Base-by-base conservation (phyloP, 2,113 vertebrate genomes). In the Microtus pennsylvanicus region DNA sequence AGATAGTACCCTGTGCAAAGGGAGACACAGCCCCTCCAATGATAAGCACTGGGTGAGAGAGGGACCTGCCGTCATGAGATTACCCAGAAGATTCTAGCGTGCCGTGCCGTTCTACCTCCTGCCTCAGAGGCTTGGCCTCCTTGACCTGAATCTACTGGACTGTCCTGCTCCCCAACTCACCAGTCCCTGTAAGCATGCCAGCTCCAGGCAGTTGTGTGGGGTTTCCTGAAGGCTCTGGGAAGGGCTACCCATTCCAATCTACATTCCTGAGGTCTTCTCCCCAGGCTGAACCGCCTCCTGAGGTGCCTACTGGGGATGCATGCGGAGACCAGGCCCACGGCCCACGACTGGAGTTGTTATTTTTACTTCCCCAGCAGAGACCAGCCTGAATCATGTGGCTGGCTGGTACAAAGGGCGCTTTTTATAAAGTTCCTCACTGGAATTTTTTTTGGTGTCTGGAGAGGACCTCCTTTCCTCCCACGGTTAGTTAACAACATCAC, bases 401-500 rank as follows among this genome's bases (percentile, higher is more conserved):
- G 95, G n/a, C 52, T 69, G 28, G n/a, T 61, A 92, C 94, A 96
- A 97, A 92, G 61, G 50, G 38, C 77, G 96, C 94, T 96, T 96
- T 97, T 94, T 87, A 96, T 69, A 94, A 70, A 13, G 76, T 87
- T 89, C 91, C 94, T 96, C 74, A 69, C 83, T 93, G 93, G 80
- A 95, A 93, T 12, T 50, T 83, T 93, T 93, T 97, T 91, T 75
- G 96, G 90, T 94, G 95, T 94, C 95, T 95, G 77, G 92, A 94
- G 69, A 93, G 95, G 87, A 86, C 77, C 90, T 94, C 95, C 97
- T 97, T 90, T 96, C 89, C 94, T 95, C 95, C 94, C 77, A 94
- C 26, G 24, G 85, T 88, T 96, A 97, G 97, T 97, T 95, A 95
- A 93, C 72, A 96, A n/a, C 88, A 85, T 81, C 35, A n/a, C 65